Evolutionary conservation across 1,140 invertebrate genomes (phyloP).

Genomic region (Zaprionus gabonicus): DNA sequence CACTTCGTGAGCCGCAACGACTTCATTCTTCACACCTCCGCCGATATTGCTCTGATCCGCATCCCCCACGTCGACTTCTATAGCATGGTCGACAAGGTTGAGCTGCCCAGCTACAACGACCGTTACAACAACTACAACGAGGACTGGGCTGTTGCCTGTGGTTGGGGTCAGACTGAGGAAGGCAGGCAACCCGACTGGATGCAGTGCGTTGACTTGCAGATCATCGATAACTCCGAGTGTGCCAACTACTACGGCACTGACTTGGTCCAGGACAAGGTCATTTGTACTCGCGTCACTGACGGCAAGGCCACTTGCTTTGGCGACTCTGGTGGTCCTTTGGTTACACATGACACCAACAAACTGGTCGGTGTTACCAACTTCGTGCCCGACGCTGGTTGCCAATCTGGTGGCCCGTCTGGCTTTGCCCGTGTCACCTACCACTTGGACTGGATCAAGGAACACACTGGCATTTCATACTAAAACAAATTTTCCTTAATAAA

Average conservation of each 20-base stretch:
- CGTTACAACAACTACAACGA: constrained; percentile 48
- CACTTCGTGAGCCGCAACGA: constrained; percentile 43
- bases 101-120: constrained; percentile 58
- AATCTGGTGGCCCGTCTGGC: constrained; percentile 82
- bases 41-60: constrained; percentile 62
- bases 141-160: constrained; percentile 58
- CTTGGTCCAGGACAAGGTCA: constrained; percentile 45
- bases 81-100: constrained; percentile 54
- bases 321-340: constrained; percentile 86
- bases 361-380: constrained; percentile 85
- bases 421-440: constrained; percentile 85
- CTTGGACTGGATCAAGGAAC: constrained; percentile 85
- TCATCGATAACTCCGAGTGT: constrained; percentile 33
- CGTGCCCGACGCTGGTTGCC: constrained; percentile 35
- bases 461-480: constrained; percentile 60
- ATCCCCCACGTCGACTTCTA: constrained; percentile 61
- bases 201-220: constrained; percentile 52
- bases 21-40: constrained; percentile 48
- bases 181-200: constrained; percentile 57
- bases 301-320: constrained; percentile 83
- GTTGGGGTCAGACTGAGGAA: constrained; percentile 64
- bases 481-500: constrained; percentile 11
- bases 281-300: constrained; percentile 59
- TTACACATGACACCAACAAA: constrained; percentile 77
- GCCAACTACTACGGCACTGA: constrained; percentile 48